These are phyloP conservation scores for Darevskia nairensis DNA, from an alignment of 2,797 vertebrate genomes.

Conservation along the genomic window DNA sequence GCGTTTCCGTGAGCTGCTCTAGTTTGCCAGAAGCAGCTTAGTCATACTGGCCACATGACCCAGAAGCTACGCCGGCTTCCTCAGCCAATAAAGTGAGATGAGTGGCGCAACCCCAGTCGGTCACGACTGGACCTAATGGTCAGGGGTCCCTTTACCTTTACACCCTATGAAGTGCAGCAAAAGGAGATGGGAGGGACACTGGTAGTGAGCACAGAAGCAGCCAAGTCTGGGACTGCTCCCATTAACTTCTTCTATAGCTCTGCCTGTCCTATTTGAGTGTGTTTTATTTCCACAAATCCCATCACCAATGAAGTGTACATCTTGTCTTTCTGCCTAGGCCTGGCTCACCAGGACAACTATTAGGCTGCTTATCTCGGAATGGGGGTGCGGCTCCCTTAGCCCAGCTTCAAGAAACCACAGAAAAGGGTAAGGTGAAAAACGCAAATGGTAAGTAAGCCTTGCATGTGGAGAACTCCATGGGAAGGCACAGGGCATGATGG, in stretches of 20 bases:
- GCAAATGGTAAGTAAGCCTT: background rate
- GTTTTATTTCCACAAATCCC: background rate
- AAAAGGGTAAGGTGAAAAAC: conserved; percentile 61
- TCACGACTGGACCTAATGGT: no score
- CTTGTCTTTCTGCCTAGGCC: conserved; percentile 45
- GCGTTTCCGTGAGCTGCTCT: no score
- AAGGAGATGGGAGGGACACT: background rate
- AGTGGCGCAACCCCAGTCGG: no score
- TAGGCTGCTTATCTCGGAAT: background rate
- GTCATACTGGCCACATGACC: no score
- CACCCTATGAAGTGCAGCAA: background rate
- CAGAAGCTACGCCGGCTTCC: no score
- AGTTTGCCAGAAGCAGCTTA: no score
- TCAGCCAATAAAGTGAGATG: no score
- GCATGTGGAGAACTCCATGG: background rate
- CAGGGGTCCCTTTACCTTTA: no score
- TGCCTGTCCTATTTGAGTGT: background rate
- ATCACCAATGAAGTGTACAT: background rate
- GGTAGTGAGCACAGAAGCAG: background rate
- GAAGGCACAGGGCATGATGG: background rate
- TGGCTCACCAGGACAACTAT: conserved; percentile 29
- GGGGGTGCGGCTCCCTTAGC: background rate
- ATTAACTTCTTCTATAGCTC: background rate
- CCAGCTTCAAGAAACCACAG: background rate
- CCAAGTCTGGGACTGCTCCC: background rate